phyloP scores from a whole-genome alignment of 2,113 vertebrate genomes.

The Dolichotis patagonum region DNA sequence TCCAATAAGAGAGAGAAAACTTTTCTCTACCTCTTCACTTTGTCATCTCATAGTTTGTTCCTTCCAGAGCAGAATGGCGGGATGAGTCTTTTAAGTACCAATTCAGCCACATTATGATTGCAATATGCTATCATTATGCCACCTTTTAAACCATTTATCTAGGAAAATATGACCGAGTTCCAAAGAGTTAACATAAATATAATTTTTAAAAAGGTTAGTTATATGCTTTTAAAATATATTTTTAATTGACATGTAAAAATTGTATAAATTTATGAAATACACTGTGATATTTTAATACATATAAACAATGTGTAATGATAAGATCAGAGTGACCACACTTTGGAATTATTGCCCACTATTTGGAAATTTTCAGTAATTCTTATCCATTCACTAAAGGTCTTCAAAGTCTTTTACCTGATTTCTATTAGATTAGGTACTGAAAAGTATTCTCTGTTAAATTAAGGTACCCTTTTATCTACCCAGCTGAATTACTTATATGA shows the following conservation, averaged over 20 bases:
- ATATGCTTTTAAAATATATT: neutral
- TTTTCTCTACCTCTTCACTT: neutral
- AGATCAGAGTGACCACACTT: neutral
- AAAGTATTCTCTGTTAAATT: neutral
- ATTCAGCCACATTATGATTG: neutral
- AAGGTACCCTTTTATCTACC: neutral
- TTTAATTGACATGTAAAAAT: neutral
- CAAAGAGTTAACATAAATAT: neutral
- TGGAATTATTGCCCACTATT: neutral
- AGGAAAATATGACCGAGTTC: neutral
- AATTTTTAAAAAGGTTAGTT: neutral
- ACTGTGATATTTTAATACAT: neutral
- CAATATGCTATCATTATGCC: neutral
- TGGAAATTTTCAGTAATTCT: neutral
- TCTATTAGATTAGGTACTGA: neutral
- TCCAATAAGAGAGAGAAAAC: neutral
- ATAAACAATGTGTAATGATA: neutral
- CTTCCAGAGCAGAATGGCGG: neutral
- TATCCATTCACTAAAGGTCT: neutral
- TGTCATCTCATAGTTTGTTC: neutral
- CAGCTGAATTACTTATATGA: neutral
- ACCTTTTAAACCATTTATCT: neutral
- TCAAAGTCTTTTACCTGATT: neutral
- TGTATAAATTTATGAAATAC: neutral
- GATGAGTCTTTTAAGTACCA: neutral